Evolutionary conservation across 2,797 vertebrate species (phyloP).

Genomic region (Sebastes steindachneri): DNA sequence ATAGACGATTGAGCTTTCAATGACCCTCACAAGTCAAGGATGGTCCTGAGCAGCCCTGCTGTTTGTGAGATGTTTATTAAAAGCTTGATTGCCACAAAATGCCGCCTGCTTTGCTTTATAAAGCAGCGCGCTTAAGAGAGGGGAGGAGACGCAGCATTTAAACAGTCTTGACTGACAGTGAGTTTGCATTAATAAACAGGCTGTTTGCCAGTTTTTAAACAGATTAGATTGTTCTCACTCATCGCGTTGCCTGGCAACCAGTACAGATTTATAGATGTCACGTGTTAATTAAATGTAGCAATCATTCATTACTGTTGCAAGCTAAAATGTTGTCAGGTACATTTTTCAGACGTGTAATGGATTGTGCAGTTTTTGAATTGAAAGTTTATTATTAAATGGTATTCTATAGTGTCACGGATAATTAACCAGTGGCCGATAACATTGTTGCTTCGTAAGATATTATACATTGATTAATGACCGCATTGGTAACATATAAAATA

Average conservation of each 20-base stretch:
- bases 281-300: not conserved
- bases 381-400: not conserved
- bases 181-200: slow-evolving; percentile 30
- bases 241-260: slow-evolving; percentile 6
- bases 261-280: not conserved
- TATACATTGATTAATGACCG: not conserved
- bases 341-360: not conserved
- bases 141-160: slow-evolving; percentile 11
- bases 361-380: not conserved
- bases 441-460: not conserved
- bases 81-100: slow-evolving; percentile 27
- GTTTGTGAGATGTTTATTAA: slow-evolving; percentile 36
- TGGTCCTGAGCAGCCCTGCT: not conserved
- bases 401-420: not conserved
- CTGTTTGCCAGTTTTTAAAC: slow-evolving; percentile 18
- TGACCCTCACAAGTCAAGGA: slow-evolving; percentile 24
- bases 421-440: not conserved
- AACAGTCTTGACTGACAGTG: slow-evolving; percentile 15
- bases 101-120: slow-evolving; percentile 10
- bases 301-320: not conserved
- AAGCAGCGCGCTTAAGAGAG: not conserved
- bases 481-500: not conserved
- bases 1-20: slow-evolving; percentile 11
- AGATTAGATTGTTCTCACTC: slow-evolving; percentile 20
- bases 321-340: not conserved